Evolutionary conservation across 92 coral and sea anemone species (phyloP), one percentile per base, ranked within the genome.

Genomic region (Umimayanthus kanabou): DNA sequence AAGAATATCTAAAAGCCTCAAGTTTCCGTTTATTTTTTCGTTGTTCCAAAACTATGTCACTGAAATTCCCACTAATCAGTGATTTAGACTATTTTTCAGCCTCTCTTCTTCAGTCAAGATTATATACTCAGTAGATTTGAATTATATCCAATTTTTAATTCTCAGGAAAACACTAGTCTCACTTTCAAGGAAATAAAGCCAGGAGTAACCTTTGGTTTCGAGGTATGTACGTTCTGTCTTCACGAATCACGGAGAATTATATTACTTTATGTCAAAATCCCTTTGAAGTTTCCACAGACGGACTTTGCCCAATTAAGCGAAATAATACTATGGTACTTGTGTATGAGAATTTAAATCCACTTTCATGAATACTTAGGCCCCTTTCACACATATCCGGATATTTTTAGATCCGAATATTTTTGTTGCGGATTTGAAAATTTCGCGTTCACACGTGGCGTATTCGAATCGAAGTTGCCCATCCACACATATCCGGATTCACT

Each of bases 201-300:
- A n/a, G 81, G 81, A 77, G 81, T 40, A 22, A 8, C 20, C 10
- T 45, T 42, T 77, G 81, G 81, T 45, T 77, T 77, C 50, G 9
- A 77, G 79, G 79, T 75, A 75, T 37, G 53, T 37, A 18, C 14
- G 25, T 39, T 75, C 2, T 75, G 78, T 73, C 18, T 57, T 57
- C 2, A 23, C 0, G 65, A 1, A 4, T 16, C 15, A 20, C 65
- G 65, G 15, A n/a, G 2, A 70, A 29, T 10, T 29, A 3, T 33
- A 33, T 33, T 33, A 33, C 26, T 5, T 15, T 15, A 4, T 57
- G 65, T 57, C 65, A 57, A 57, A 57, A 57, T 23, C 23, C 23
- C 5, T 57, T 1, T 57, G 1, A 57, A 57, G 65, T 1, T 57
- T 23, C 6, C 65, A 57, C 23, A 16, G 23, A 57, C 65, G 5